A percentile compares a stretch with the other conserved stretches of the same genome.
These are phyloP conservation scores for Xenopus laevis DNA, from an alignment of 2,113 vertebrate species.

Conservation along the genomic window DNA sequence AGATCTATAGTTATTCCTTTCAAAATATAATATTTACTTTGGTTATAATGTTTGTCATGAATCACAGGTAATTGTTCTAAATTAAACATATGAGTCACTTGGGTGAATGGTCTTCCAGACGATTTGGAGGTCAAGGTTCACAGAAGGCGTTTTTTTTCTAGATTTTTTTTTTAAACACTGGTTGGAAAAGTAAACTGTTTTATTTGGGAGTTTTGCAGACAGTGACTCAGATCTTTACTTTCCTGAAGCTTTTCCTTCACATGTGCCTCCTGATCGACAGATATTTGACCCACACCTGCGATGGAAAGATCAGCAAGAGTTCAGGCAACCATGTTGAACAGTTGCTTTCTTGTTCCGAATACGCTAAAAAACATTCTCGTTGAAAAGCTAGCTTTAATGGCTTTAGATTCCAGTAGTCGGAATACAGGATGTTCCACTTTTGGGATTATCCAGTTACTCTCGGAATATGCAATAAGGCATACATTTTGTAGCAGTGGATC, in stretches of 20 bases:
- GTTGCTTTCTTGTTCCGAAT: conserved; percentile 57
- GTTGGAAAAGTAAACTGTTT: conserved; percentile 65
- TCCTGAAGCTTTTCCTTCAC: conserved; percentile 57
- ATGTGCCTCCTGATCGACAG: conserved; percentile 62
- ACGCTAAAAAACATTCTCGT: conserved; percentile 49
- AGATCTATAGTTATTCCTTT: too few species aligned
- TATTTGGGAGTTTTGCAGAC: conserved; percentile 68
- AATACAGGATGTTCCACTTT: conserved; percentile 31
- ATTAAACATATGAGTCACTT: conserved; percentile 68
- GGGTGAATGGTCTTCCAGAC: conserved; percentile 57
- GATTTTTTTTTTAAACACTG: too few species aligned
- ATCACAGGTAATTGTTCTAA: conserved; percentile 72
- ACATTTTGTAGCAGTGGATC: conserved; percentile 14
- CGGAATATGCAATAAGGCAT: conserved; percentile 8
- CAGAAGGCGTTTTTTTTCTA: conserved; percentile 45
- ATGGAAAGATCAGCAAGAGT: conserved; percentile 61
- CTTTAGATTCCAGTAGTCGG: conserved; percentile 45
- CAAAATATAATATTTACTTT: conserved; percentile 54
- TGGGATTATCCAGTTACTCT: conserved; percentile 19
- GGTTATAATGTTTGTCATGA: conserved; percentile 67
- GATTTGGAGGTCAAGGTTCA: conserved; percentile 58
- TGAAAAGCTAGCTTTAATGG: conserved; percentile 55
- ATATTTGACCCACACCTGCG: conserved; percentile 63
- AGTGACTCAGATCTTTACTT: conserved; percentile 68
- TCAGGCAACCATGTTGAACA: conserved; percentile 54